Evolutionary conservation across 2,888 invertebrate species (phyloP), one percentile per base, ranked within the genome.

Genomic region (Loripinus fragilis): DNA sequence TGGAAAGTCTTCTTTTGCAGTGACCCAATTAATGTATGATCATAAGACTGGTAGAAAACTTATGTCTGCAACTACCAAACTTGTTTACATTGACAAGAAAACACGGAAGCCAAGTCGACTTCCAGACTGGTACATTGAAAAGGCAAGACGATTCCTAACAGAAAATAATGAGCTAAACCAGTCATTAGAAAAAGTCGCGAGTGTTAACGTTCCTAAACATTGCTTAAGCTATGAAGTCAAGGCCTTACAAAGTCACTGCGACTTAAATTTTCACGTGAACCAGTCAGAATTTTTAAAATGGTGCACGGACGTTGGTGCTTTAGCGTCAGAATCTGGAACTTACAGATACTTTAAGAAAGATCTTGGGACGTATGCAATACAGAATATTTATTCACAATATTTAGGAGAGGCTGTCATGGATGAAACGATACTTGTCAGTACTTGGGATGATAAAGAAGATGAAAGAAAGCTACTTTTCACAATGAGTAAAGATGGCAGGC

Each of bases 221-320:
- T 45, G 72, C 5, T 76, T 74, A 42, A 28, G 35, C 23, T 71
- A 75, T 45, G 45, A 55, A 12, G 38, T 75, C 10, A 72, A 70
- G 42, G 70, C 72, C 10, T 60, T 80, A 45, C 72, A 77, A 35
- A 80, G 83, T 70, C 80, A 83, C 66, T 66, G 74, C 52, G 83
- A 83, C 38, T n/a, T n/a, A 38, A 78, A 80, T 35, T 3, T 45
- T n/a, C 83, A 83, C 65, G 72, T 80, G 2, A 78, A 71, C 52
- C 83, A 83, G 50, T 45, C 70, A 10, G 48, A 30, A 5, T 83
- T 80, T 42, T 7, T 75, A 33, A 72, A 33, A 50, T 80, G 73
- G 72, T 77, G 77, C 48, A 77, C 83, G 0, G 80, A 80, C 67
- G 78, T 75, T 23, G 74, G 73, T 1, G 45, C 75, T 17, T 38